A percentile compares a stretch with the other conserved stretches of the same genome.
These are phyloP conservation scores for Mesembrinibis cayennensis DNA, from an alignment of 2,113 vertebrate species.

Conservation along the genomic window DNA sequence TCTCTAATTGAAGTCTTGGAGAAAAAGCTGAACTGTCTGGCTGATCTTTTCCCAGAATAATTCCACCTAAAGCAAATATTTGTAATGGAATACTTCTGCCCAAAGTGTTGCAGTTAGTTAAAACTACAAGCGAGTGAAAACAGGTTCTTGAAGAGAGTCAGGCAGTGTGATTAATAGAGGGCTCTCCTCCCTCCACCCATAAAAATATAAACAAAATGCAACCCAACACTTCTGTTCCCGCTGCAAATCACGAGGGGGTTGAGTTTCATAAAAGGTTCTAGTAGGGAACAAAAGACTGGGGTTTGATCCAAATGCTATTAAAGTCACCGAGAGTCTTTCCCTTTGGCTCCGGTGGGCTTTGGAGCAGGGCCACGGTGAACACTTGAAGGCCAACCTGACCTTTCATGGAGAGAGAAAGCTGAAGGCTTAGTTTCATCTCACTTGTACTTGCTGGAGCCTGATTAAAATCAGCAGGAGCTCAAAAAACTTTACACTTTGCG, in stretches of 20 bases:
- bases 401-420: constrained; percentile 10
- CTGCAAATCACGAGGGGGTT: neutral
- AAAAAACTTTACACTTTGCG: constrained; percentile 10
- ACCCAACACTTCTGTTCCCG: neutral
- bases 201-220: constrained; percentile 25
- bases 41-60: neutral
- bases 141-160: neutral
- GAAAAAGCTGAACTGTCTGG: neutral
- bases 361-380: neutral
- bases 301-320: constrained; percentile 13
- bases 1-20: neutral
- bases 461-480: constrained; percentile 34
- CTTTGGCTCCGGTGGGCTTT: neutral
- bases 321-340: neutral
- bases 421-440: constrained; percentile 12
- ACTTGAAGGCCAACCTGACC: constrained; percentile 30
- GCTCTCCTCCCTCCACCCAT: neutral
- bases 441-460: constrained; percentile 11
- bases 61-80: constrained; percentile 6
- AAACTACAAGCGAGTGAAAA: neutral
- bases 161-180: neutral
- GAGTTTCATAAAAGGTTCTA: neutral
- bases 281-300: neutral
- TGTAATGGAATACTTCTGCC: neutral
- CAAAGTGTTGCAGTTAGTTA: neutral